Conservation (phyloP, 1,140 invertebrate genomes). For the Contarinia nasturtii region DNA sequence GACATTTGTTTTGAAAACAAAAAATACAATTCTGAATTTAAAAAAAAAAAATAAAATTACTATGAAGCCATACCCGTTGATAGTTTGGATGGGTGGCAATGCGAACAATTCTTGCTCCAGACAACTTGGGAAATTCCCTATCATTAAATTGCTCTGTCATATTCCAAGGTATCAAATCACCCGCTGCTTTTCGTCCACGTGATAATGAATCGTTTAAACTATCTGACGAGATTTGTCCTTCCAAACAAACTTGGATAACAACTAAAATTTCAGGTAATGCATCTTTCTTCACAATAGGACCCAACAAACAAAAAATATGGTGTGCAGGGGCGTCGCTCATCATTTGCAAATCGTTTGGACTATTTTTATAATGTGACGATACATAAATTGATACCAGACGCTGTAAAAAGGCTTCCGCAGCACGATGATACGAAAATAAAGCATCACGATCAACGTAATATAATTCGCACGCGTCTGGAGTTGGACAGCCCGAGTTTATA, state of each 20-base stretch:
- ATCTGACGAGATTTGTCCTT: constrained; percentile 79
- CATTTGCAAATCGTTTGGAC: constrained; percentile 96
- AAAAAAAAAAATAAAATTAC: constrained; percentile 2
- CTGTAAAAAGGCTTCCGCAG: constrained; percentile 88
- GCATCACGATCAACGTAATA: constrained; percentile 88
- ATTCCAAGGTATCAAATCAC: constrained; percentile 97
- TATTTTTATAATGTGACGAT: constrained; percentile 98
- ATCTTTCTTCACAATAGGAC: constrained; percentile 53
- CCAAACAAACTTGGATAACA: constrained; percentile 85
- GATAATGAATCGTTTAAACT: constrained; percentile 55
- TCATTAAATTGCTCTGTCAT: constrained; percentile 92
- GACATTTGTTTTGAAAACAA: too few relatives aligned
- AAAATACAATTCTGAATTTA: constrained; percentile 5
- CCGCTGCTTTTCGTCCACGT: constrained; percentile 73
- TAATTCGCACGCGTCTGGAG: constrained; percentile 75
- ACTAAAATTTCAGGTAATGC: constrained; percentile 77
- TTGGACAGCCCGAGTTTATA: constrained; percentile 59
- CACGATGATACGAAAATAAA: constrained; percentile 91
- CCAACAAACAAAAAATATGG: constrained; percentile 88
- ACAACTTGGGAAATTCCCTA: constrained; percentile 75
- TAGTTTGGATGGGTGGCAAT: constrained; percentile 98
- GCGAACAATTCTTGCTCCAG: constrained; percentile 80
- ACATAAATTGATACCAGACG: constrained; percentile 84
- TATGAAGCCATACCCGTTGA: constrained; percentile 43
- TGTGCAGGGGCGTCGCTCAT: constrained; percentile 97